Evolutionary conservation across 1,140 invertebrate species (phyloP), one percentile per base, ranked within the genome.

Genomic region (Tetranychus urticae): DNA sequence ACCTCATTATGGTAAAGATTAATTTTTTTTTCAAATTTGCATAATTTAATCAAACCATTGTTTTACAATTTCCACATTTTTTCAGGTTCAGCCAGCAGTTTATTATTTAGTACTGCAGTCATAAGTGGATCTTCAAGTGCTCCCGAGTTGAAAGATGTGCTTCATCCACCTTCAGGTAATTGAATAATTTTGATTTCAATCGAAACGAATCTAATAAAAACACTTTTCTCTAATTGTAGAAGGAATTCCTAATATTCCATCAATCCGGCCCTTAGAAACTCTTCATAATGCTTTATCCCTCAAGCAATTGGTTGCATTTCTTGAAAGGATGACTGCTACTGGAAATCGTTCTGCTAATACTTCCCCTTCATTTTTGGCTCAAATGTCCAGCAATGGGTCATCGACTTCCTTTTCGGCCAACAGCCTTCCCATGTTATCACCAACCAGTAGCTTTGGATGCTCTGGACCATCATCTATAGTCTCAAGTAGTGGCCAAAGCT

Each of bases 281-380:
- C 74, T 97, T 42, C 91, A 97, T 74, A 96, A 97, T 74, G 86
- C 89, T 37, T 73, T 97, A 62, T 94, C 89, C 36, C 75, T 94
- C 64, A 80, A 82, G 46, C 87, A 96, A 70, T 72, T 97, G 65
- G 89, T 93, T 70, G 74, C 75, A 4, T 96, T 93, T 71, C 73
- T 97, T 66, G 55, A 56, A 36, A 14, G 55, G 8, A 56, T 56
- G 55, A 56, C 33, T 23, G 50, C 31, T 52, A 31, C 50, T 12
- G n/a, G 31, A 33, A 52, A n/a, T 35, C n/a, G 34, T 14, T 35
- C 34, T 23, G 31, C 46, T 8, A 23, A 31, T 2, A 4, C 50
- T 23, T 52, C 50, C 12, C 50, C 50, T 31, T 33, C 39, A n/a
- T 36, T 60, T 34, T 33, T 37, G 8, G 37, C n/a, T n/a, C 39